Evolutionary conservation across 2,113 vertebrate genomes (phyloP).

Genomic region (Tachysurus fulvidraco): DNA sequence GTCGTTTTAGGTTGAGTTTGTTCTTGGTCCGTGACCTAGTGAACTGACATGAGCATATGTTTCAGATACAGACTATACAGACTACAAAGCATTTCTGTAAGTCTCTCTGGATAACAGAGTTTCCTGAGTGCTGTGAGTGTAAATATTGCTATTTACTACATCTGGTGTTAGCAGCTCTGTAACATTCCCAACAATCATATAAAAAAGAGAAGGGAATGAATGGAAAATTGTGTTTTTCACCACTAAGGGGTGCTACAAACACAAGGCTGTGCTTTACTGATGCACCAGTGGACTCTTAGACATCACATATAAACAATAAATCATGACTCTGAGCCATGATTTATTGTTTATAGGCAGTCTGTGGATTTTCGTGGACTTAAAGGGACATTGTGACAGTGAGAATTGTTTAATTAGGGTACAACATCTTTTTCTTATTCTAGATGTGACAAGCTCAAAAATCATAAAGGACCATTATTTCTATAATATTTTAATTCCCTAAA

Average conservation of each 20-base stretch:
- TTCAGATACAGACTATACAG: background rate
- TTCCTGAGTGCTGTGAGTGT: background rate
- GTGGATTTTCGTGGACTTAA: background rate
- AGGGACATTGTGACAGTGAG: background rate
- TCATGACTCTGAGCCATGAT: background rate
- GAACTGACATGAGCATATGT: background rate
- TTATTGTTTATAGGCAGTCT: background rate
- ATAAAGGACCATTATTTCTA: background rate
- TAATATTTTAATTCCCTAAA: background rate
- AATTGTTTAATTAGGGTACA: background rate
- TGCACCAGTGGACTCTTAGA: background rate
- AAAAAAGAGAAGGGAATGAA: background rate
- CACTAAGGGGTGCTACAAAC: slow-evolving; percentile 3
- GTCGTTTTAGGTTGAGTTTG: background rate
- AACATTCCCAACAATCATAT: background rate
- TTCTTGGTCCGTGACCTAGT: background rate
- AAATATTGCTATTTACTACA: background rate
- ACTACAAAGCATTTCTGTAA: background rate
- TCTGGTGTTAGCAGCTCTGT: background rate
- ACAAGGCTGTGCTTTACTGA: background rate
- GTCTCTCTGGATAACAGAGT: background rate
- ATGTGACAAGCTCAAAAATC: background rate
- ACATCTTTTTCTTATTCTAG: background rate
- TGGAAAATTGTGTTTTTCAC: background rate
- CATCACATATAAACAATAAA: background rate